phyloP scores from a whole-genome alignment of 2,113 vertebrate species.

The Phaetusa simplex region DNA sequence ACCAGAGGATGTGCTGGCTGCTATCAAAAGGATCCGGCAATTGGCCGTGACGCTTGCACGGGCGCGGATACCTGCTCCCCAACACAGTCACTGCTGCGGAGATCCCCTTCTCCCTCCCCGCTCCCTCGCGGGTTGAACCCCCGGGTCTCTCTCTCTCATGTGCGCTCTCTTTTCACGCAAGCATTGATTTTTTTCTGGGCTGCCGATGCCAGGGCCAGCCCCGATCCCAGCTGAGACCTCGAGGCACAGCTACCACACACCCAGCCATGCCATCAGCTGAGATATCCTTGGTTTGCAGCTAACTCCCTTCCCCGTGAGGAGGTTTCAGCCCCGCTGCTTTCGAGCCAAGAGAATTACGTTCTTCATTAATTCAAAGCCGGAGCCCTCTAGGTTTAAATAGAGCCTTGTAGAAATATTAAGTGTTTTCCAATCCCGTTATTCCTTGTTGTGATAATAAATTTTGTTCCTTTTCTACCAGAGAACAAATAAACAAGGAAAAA shows the following conservation, averaged over 20 bases:
- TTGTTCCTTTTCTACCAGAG: neutral
- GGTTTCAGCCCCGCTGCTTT: neutral
- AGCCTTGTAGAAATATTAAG: neutral
- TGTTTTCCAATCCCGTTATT: neutral
- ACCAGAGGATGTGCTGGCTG: fast-evolving
- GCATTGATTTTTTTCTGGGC: neutral
- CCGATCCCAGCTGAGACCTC: neutral
- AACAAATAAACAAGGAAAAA: neutral
- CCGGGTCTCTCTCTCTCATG: neutral
- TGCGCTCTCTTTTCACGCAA: neutral
- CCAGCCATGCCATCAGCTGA: neutral
- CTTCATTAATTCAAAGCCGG: neutral
- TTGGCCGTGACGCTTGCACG: fast-evolving
- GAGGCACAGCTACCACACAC: neutral
- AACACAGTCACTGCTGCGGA: neutral
- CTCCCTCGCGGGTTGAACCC: fast-evolving
- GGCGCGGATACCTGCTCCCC: fast-evolving
- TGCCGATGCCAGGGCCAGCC: neutral
- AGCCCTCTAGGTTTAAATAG: neutral
- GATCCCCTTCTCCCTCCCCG: neutral
- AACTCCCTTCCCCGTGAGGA: neutral
- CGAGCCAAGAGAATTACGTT: neutral
- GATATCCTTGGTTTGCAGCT: neutral
- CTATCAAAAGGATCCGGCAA: neutral
- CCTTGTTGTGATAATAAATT: neutral